Conservation (phyloP, 2,797 vertebrate genomes). For the Coendou prehensilis region DNA sequence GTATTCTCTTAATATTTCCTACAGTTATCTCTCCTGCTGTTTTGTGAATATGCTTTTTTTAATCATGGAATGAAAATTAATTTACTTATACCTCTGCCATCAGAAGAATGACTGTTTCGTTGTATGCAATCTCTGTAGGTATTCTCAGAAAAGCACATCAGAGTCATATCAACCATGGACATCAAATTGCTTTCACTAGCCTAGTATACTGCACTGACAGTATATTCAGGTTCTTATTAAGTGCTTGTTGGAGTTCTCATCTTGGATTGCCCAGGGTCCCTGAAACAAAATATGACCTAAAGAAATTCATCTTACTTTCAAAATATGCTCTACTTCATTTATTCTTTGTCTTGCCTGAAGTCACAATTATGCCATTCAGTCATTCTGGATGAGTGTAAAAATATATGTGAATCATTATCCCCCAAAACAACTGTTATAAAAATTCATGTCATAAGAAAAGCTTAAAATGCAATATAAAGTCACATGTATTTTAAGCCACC, state of each 20-base stretch:
- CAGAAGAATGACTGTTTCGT: background rate
- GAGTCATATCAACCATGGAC: background rate
- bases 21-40: background rate
- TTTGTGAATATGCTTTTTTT: background rate
- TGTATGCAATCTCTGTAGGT: background rate
- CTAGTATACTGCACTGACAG: background rate
- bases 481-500: background rate
- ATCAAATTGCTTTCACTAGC: background rate
- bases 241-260: background rate
- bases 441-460: background rate
- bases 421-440: background rate
- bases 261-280: background rate
- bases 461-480: background rate
- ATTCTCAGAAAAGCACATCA: background rate
- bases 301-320: conserved; percentile 20
- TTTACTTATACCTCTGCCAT: background rate
- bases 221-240: background rate
- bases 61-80: background rate
- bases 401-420: background rate
- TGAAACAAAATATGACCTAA: background rate
- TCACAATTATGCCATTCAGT: background rate
- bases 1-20: background rate
- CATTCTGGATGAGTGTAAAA: background rate
- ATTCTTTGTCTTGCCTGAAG: background rate
- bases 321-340: background rate